Percentiles rank a stretch among this genome's conserved stretches.
These are phyloP conservation scores for Coelogynopora nodosa DNA, from an alignment of 2,888 invertebrate species.

Conservation along the genomic window DNA sequence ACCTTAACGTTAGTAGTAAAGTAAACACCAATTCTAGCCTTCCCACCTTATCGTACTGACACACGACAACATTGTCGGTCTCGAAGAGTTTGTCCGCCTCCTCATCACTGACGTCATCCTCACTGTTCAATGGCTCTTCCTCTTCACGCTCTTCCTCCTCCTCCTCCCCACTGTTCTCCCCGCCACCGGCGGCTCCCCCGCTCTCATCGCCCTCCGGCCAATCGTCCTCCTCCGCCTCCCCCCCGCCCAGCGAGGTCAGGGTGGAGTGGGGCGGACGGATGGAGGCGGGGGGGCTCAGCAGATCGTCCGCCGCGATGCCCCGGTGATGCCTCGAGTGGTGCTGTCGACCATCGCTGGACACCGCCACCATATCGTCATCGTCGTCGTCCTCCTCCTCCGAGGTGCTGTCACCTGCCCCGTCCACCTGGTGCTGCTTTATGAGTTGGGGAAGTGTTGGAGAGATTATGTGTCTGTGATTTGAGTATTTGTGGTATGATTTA, in stretches of 20 bases:
- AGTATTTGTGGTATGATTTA: no score
- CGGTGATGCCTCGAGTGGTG: not conserved
- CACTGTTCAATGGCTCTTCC: conserved; percentile 88
- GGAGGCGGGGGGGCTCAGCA: not conserved
- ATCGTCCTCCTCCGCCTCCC: not conserved
- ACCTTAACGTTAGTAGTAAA: not conserved
- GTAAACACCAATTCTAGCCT: not conserved
- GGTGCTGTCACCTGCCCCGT: conserved; percentile 26
- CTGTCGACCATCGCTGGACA: not conserved
- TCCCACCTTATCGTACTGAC: conserved; percentile 92
- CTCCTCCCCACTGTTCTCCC: conserved; percentile 5
- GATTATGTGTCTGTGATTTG: no score
- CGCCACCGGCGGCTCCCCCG: not conserved
- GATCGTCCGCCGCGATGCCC: not conserved
- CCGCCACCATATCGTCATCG: conserved; percentile 12
- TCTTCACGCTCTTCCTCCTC: conserved; percentile 42
- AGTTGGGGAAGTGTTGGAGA: no score
- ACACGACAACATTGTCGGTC: conserved; percentile 97
- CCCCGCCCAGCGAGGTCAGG: not conserved
- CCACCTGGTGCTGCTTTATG: conserved; percentile 36
- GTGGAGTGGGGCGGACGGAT: not conserved
- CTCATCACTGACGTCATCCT: conserved; percentile 89
- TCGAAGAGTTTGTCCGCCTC: conserved; percentile 90
- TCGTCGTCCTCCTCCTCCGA: conserved; percentile 38
- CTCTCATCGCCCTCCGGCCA: not conserved